phyloP scores from a whole-genome alignment of 1,140 invertebrate genomes.

The Trichonephila clavata region DNA sequence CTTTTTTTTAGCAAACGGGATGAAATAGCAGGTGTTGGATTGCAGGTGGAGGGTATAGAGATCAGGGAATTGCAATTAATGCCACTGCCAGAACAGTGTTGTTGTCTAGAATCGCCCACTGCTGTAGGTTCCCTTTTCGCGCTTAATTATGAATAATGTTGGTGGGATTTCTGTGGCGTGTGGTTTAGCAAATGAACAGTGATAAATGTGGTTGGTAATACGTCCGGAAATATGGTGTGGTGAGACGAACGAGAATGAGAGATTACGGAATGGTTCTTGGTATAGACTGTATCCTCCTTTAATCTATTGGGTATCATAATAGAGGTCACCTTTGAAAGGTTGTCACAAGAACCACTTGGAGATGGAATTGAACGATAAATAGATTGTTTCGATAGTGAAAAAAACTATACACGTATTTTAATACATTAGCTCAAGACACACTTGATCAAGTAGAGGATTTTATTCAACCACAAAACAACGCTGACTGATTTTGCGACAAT shows the following conservation, averaged over 20 bases:
- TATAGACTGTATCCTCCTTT: too few species aligned
- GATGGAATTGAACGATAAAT: too few species aligned
- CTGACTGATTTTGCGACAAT: too few species aligned
- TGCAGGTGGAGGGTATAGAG: background rate
- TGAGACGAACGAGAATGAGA: background rate
- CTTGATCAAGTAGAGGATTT: too few species aligned
- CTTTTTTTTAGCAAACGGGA: background rate
- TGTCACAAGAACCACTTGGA: too few species aligned
- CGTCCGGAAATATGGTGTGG: background rate
- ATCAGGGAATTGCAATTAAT: constrained; percentile 4
- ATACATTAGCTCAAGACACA: too few species aligned
- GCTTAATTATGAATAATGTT: constrained; percentile 41
- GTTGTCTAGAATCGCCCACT: background rate
- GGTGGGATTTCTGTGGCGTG: background rate
- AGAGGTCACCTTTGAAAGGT: too few species aligned
- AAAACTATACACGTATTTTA: too few species aligned
- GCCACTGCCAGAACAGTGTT: background rate
- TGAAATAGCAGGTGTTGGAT: constrained; percentile 42
- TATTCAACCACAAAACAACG: too few species aligned
- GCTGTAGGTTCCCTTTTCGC: background rate
- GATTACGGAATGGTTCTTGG: background rate
- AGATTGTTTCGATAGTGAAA: too few species aligned
- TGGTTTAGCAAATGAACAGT: background rate
- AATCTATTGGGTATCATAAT: too few species aligned
- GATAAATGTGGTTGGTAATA: background rate